phyloP scores from a whole-genome alignment of 2,888 invertebrate species.

The Amblyteles armatorius region DNA sequence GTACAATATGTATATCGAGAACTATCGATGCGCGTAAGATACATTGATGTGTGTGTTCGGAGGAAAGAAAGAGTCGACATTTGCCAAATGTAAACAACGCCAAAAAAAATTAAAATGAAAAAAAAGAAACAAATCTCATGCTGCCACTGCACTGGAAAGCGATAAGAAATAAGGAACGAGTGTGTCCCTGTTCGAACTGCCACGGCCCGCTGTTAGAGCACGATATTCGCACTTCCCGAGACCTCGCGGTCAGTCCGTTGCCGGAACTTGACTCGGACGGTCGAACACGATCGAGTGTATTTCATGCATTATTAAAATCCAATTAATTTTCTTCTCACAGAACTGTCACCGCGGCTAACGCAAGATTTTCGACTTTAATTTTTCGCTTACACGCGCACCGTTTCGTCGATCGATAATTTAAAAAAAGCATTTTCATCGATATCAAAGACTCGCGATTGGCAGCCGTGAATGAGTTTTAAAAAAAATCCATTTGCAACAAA shows the following conservation, averaged over 20 bases:
- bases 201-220: slow-evolving; percentile 14
- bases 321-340: not conserved
- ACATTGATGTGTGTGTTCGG: slow-evolving; percentile 28
- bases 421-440: slow-evolving; percentile 1
- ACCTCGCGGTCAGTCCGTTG: slow-evolving; percentile 6
- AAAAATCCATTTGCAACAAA: slow-evolving; percentile 24
- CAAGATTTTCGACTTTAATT: slow-evolving; percentile 23
- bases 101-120: slow-evolving; percentile 9
- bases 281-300: not conserved
- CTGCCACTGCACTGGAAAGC: slow-evolving; percentile 54
- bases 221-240: slow-evolving; percentile 17
- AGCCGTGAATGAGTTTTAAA: not conserved
- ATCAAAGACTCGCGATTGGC: slow-evolving; percentile 11
- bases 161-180: slow-evolving; percentile 33
- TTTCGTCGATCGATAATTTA: not conserved
- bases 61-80: slow-evolving; percentile 38
- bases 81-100: slow-evolving; percentile 61
- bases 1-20: slow-evolving; percentile 32
- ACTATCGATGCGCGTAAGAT: slow-evolving; percentile 26
- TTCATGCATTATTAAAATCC: slow-evolving; percentile 5
- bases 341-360: slow-evolving; percentile 14
- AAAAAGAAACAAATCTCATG: slow-evolving; percentile 29
- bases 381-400: slow-evolving; percentile 25
- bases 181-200: slow-evolving; percentile 34
- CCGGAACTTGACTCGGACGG: slow-evolving; percentile 5